Percentiles rank a stretch among this genome's conserved stretches.
Evolutionary conservation across 2,888 invertebrate genomes (phyloP).

Genomic region (Steromphala cineraria): DNA sequence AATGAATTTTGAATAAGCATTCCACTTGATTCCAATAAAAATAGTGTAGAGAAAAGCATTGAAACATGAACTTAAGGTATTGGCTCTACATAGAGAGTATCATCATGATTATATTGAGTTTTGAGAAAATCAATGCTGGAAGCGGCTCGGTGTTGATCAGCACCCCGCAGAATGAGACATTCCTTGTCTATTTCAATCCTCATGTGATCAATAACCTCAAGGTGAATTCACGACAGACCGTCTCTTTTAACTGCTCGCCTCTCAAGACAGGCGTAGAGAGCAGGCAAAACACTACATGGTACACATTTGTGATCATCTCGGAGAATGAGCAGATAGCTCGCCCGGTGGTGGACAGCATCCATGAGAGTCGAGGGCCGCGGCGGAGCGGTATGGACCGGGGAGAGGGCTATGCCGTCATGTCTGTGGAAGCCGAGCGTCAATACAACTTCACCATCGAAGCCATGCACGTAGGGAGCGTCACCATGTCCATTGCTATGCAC

Average conservation of each 20-base stretch:
- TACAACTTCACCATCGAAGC: conserved; percentile 61
- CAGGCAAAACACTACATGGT: conserved; percentile 30
- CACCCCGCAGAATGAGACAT: conserved; percentile 51
- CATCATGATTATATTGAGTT: conserved; percentile 18
- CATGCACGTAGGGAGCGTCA: conserved; percentile 63
- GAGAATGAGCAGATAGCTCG: conserved; percentile 38
- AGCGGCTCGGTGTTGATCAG: conserved; percentile 30
- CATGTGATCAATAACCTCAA: conserved; percentile 62
- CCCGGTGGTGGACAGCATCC: conserved; percentile 14
- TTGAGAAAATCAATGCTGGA: conserved; percentile 22
- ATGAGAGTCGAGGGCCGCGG: conserved; percentile 1
- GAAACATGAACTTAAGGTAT: conserved; percentile 20
- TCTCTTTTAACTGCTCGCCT: conserved; percentile 63
- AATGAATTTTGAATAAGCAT: neutral
- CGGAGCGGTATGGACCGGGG: neutral
- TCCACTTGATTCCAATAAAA: conserved; percentile 9
- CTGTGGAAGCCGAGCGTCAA: conserved; percentile 32
- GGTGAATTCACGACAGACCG: conserved; percentile 59
- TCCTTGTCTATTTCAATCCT: conserved; percentile 64
- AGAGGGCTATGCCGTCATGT: conserved; percentile 16
- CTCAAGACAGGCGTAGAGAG: neutral
- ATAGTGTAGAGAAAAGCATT: neutral
- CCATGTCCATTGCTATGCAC: conserved; percentile 62
- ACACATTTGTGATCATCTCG: conserved; percentile 36
- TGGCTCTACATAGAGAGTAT: conserved; percentile 17